Evolutionary conservation across 2,113 vertebrate species (phyloP).

Genomic region (Daboia siamensis): DNA sequence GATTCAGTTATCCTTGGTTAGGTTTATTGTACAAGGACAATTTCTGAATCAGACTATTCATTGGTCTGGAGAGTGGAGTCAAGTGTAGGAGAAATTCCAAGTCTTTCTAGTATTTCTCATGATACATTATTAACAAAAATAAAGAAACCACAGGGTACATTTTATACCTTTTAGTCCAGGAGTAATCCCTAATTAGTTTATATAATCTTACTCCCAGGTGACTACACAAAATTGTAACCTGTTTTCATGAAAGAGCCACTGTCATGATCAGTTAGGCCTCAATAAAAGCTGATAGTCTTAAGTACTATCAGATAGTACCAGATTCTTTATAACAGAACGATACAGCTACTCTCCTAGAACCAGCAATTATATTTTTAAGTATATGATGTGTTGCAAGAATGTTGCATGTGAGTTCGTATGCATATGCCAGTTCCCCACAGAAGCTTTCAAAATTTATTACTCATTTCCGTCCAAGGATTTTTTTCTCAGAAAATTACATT

Average conservation of each 20-base stretch:
- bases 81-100: background rate
- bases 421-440: background rate
- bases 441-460: background rate
- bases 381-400: background rate
- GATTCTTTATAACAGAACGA: background rate
- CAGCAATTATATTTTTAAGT: background rate
- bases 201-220: background rate
- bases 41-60: background rate
- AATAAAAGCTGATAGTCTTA: background rate
- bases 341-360: background rate
- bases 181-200: background rate
- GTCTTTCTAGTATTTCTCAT: background rate
- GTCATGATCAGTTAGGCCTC: background rate
- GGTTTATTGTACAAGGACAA: background rate
- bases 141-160: background rate
- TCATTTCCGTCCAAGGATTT: background rate
- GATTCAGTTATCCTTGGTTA: background rate
- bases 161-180: background rate
- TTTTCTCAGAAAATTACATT: background rate
- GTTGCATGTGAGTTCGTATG: background rate
- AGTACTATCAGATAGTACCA: background rate
- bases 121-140: background rate
- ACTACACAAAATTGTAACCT: background rate
- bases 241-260: background rate
- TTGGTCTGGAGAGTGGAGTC: background rate